Base-by-base conservation (phyloP, 2,113 vertebrate species). In the Forbesichthys papilliferus region DNA sequence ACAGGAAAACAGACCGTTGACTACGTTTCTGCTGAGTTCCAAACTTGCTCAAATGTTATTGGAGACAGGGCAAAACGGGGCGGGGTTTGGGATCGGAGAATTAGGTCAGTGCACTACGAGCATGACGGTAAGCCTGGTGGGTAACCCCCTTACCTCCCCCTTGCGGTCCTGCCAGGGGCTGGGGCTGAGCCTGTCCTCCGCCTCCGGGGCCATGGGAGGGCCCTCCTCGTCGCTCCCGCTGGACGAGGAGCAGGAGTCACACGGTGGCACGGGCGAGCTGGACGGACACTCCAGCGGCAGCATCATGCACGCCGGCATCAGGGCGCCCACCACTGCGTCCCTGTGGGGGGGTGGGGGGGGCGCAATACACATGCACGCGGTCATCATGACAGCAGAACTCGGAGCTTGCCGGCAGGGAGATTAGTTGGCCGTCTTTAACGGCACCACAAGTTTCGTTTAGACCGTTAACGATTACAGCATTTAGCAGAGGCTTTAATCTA, bases 251-350 rank as follows among this genome's bases (percentile, higher is more conserved):
- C 93, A 90, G 3, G 85, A 88, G 55, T 99, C 98, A 1, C 94
- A 93, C 0, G 95, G 88, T 0, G 97, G 95, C 0, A 94, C 87
- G 1, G 96, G 95, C 0, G 96, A 96, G 55, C 94, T 93, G 76
- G 97, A 93, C 7, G 95, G 92, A 81, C 96, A 97, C 82, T 99
- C 98, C 36, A 96, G 90, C 0, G 96, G 98, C 64, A 95, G 86
- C 8, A 98, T 98, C 98, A 99, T 99, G 85, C 94, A 94, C 47
- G 96, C 95, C 5, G 98, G 98, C 96, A 99, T 99, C 84, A 99
- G 9, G 3, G 97, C 96, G 48, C 93, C 95, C 2, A 96, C 96
- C 74, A 98, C 95, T 0, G 96, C 95, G 75, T 99, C 98, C 85
- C 98, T 99, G 27, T 27, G 27, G 27, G 2, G 2, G 27, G 87